Evolutionary conservation across 2,888 invertebrate genomes (phyloP).

Genomic region (Scaptomyza cyrtandrae): DNA sequence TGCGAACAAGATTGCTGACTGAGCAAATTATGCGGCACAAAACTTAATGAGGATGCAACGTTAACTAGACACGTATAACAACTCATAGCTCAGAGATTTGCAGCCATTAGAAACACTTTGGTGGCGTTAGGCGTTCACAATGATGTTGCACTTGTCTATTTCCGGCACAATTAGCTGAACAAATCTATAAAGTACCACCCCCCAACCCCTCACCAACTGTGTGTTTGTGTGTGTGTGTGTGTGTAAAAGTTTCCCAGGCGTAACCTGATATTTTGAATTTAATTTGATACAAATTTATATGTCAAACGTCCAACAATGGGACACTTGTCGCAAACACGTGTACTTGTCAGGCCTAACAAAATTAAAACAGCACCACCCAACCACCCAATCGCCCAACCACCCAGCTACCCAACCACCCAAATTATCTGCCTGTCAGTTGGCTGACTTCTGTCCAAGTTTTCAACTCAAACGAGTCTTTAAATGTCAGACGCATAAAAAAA

Average conservation of each 20-base stretch:
- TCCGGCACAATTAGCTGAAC: constrained; percentile 77
- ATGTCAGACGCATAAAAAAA: constrained; percentile 45
- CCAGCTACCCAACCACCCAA: constrained; percentile 2
- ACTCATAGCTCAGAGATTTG: constrained; percentile 7
- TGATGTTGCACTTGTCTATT: constrained; percentile 68
- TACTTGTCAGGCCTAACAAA: constrained; percentile 78
- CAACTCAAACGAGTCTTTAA: constrained; percentile 50
- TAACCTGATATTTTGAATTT: constrained; percentile 83
- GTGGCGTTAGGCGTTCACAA: constrained; percentile 66
- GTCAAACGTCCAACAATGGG: constrained; percentile 71
- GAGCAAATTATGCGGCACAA: constrained; percentile 71
- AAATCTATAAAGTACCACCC: not conserved
- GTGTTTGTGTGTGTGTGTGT: not conserved
- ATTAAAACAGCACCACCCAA: constrained; percentile 49
- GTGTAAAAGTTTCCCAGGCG: constrained; percentile 60
- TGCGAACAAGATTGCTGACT: constrained; percentile 29
- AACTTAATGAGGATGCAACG: constrained; percentile 81
- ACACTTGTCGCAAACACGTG: constrained; percentile 81
- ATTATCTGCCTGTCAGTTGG: constrained; percentile 48
- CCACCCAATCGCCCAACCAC: constrained; percentile 8
- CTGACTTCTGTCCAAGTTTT: constrained; percentile 62
- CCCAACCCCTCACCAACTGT: not conserved
- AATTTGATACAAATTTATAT: constrained; percentile 71
- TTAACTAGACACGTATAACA: constrained; percentile 75
- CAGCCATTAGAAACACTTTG: constrained; percentile 75